These are phyloP conservation scores for Nycticorax nycticorax DNA, from an alignment of 2,113 vertebrate genomes.

Conservation along the genomic window DNA sequence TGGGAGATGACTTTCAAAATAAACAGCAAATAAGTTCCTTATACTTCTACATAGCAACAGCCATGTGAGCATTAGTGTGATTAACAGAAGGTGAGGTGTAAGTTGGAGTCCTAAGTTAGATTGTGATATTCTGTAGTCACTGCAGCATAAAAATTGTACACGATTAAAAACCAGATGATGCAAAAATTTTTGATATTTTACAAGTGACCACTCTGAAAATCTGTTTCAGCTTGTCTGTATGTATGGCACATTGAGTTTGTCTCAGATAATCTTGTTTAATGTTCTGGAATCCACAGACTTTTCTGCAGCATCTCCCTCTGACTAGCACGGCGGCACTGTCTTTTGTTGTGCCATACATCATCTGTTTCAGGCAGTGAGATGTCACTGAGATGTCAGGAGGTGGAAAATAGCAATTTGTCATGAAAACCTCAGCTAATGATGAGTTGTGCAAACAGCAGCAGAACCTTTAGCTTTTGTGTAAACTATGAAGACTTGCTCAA, in stretches of 20 bases:
- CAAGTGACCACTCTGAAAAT: not conserved
- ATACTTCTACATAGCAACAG: not conserved
- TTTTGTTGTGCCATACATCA: not conserved
- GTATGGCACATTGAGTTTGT: conserved; percentile 10
- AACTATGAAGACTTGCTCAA: not conserved
- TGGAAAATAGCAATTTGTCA: not conserved
- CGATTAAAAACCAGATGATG: not conserved
- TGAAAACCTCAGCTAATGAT: conserved; percentile 10
- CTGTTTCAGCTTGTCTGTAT: not conserved
- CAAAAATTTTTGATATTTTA: not conserved
- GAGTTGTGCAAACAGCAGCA: not conserved
- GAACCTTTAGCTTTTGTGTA: not conserved
- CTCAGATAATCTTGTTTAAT: not conserved
- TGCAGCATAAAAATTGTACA: not conserved
- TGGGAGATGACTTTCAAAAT: not conserved
- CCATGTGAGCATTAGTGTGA: not conserved
- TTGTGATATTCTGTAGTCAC: not conserved
- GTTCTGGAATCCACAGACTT: not conserved
- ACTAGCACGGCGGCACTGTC: not conserved
- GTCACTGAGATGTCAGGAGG: not conserved
- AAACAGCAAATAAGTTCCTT: not conserved
- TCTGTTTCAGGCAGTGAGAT: not conserved
- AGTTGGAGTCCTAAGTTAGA: not conserved
- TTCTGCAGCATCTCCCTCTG: not conserved
- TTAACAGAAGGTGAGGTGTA: not conserved